phyloP scores from a whole-genome alignment of 2,797 vertebrate genomes.

The Anabacerthia variegaticeps region DNA sequence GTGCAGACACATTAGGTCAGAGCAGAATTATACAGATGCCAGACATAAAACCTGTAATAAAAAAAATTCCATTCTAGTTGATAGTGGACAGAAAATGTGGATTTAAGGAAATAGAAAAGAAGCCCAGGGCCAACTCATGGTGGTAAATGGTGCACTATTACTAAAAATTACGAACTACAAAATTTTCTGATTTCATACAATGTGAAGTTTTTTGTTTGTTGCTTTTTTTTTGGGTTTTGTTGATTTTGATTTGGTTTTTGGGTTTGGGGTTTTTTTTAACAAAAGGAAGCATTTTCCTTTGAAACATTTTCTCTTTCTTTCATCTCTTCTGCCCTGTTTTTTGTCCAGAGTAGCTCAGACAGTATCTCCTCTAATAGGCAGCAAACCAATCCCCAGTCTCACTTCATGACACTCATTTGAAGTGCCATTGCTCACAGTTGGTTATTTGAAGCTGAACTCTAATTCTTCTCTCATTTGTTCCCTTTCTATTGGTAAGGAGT shows the following conservation, averaged over 20 bases:
- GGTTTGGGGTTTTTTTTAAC: not conserved
- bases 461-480: not conserved
- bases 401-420: not conserved
- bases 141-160: not conserved
- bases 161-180: not conserved
- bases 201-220: not conserved
- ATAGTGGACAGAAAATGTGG: not conserved
- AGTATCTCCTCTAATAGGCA: not conserved
- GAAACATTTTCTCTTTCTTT: not conserved
- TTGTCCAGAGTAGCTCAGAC: not conserved
- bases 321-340: not conserved
- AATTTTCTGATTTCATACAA: not conserved
- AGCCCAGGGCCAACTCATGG: not conserved
- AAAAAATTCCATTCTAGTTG: not conserved
- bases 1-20: not conserved
- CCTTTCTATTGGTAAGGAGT: not conserved
- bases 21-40: conserved; percentile 20
- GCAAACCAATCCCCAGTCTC: not conserved
- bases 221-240: not conserved
- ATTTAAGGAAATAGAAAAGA: not conserved
- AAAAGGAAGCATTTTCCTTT: not conserved
- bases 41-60: not conserved
- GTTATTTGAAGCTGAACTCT: not conserved
- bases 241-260: no score
- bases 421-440: not conserved